Evolutionary conservation across 2,888 invertebrate genomes (phyloP).

Genomic region (Achlya flavicornis): DNA sequence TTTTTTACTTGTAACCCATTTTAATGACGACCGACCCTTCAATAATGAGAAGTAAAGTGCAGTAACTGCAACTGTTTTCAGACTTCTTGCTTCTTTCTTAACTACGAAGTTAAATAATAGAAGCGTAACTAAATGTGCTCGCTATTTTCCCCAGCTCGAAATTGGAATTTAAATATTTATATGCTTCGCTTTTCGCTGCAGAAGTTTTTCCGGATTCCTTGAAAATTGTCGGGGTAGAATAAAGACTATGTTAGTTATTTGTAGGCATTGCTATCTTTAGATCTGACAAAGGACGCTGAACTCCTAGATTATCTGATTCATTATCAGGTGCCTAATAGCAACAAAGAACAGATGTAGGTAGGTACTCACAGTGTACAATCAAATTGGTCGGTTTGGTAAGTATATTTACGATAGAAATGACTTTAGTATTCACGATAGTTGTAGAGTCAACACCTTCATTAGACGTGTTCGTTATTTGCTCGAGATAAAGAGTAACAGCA

Average conservation of each 20-base stretch:
- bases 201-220: neutral
- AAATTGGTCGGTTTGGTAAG: too few relatives aligned
- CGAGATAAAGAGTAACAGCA: too few relatives aligned
- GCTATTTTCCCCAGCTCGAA: neutral
- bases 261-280: too few relatives aligned
- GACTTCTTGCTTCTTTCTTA: neutral
- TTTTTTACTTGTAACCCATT: neutral
- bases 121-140: neutral
- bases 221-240: neutral
- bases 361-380: too few relatives aligned
- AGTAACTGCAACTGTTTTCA: neutral
- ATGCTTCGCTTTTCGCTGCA: neutral
- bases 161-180: constrained; percentile 6
- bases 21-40: neutral
- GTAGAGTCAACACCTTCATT: too few relatives aligned
- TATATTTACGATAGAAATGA: too few relatives aligned
- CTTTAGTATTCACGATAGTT: too few relatives aligned
- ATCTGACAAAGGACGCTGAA: too few relatives aligned
- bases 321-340: too few relatives aligned
- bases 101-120: neutral
- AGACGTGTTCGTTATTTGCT: too few relatives aligned
- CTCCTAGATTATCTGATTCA: too few relatives aligned
- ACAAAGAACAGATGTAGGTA: too few relatives aligned
- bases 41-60: neutral
- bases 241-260: neutral